Evolutionary conservation across 2,888 invertebrate species (phyloP), one percentile per base, ranked within the genome.

Genomic region (Synergus itoensis): DNA sequence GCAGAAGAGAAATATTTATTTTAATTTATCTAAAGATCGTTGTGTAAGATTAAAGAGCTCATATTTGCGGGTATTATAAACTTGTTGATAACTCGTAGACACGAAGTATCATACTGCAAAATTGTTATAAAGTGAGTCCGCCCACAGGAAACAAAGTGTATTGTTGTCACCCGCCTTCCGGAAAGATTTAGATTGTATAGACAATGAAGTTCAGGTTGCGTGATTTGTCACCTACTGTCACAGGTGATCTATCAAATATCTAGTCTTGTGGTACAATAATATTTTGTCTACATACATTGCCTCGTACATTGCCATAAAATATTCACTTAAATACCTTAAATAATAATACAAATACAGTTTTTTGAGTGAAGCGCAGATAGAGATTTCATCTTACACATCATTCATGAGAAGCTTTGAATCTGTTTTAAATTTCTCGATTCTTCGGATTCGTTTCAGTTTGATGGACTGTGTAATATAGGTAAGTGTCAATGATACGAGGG

Each of bases 401-500:
- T 53, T 53, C n/a, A n/a, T 18, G 12, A 28, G 14, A 62, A 28
- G 14, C 4, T 62, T 57, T 21, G n/a, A 18, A 43, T 65, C 14
- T n/a, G n/a, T 36, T 8, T 14, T 40, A 7, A 64, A 69, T 48
- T 69, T 69, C 28, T 28, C 4, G 16, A 48, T 28, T 69, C 12
- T 11, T 36, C 11, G 1, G 36, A n/a, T n/a, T 53, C n/a, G 9
- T 53, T 36, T 40, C 5, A 67, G 11, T 48, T 53, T 53, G 18
- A 53, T 36, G 28, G 40, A 73, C 36, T 36, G 48, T 78, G 82
- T 81, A 84, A 84, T 82, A 84, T 84, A 84, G 84, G 80, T 82
- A 83, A 83, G 81, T 81, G 82, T 83, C 84, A 84, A 82, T 82
- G 82, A 84, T 84, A 81, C 82, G 82, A 81, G 83, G 83, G 84